Conservation (phyloP, 2,113 vertebrate genomes). For the Seriola aureovittata region DNA sequence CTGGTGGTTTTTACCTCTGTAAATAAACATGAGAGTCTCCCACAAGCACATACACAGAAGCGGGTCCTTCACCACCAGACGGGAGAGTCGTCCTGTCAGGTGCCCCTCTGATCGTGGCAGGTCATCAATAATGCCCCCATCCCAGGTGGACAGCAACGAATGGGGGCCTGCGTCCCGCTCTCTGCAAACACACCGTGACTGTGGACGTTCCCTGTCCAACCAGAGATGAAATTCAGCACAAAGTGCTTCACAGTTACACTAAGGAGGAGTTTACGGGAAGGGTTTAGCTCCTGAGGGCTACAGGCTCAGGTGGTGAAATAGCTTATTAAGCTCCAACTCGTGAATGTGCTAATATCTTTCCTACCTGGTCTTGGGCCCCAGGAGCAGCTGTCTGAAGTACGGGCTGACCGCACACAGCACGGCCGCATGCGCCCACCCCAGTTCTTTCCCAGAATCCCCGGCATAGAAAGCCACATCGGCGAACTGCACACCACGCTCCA, state of each 20-base stretch:
- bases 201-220: slow-evolving; percentile 73
- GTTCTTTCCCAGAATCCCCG: slow-evolving; percentile 85
- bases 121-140: slow-evolving; percentile 67
- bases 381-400: slow-evolving; percentile 93
- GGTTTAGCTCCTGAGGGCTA: slow-evolving; percentile 10
- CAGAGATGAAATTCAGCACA: slow-evolving; percentile 45
- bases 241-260: slow-evolving; percentile 8
- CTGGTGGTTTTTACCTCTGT: slow-evolving; percentile 89
- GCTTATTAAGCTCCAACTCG: slow-evolving; percentile 3
- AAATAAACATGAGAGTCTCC: slow-evolving; percentile 96
- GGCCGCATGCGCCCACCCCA: slow-evolving; percentile 92
- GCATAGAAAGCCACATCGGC: slow-evolving; percentile 93
- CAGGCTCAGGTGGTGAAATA: slow-evolving; percentile 16
- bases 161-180: slow-evolving; percentile 76
- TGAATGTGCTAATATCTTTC: slow-evolving; percentile 8
- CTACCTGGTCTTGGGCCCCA: slow-evolving; percentile 85
- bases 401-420: slow-evolving; percentile 93
- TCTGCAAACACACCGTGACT: slow-evolving; percentile 83
- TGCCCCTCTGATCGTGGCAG: slow-evolving; percentile 80
- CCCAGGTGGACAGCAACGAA: slow-evolving; percentile 88
- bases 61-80: slow-evolving; percentile 92
- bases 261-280: neutral
- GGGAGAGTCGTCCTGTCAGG: slow-evolving; percentile 82
- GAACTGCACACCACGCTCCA: slow-evolving; percentile 91
- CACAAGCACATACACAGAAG: slow-evolving; percentile 91